Evolutionary conservation across 2,797 vertebrate species (phyloP).

Genomic region (Chiroxiphia lanceolata): DNA sequence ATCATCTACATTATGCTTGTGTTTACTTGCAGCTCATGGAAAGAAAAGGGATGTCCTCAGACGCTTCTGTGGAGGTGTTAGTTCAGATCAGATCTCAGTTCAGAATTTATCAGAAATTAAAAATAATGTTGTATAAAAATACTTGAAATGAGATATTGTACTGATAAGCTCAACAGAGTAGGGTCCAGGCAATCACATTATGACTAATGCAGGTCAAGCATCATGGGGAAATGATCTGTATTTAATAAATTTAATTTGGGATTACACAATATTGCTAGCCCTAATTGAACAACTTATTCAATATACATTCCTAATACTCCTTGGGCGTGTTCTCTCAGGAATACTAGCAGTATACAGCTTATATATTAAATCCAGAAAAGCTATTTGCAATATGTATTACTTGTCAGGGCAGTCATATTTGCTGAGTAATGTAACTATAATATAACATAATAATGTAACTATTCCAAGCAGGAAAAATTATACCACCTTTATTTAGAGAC

Average conservation of each 20-base stretch:
- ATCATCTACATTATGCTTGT: neutral
- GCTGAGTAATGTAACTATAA: neutral
- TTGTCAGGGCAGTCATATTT: neutral
- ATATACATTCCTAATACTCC: neutral
- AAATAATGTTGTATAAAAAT: neutral
- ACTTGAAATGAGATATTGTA: neutral
- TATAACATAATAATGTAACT: neutral
- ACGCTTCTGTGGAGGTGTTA: neutral
- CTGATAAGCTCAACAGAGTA: neutral
- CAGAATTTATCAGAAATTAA: neutral
- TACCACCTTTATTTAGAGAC: neutral
- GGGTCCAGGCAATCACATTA: neutral
- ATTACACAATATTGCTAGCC: neutral
- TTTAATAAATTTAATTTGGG: conserved; percentile 10
- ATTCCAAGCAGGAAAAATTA: neutral
- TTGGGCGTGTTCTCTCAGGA: neutral
- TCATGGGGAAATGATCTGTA: neutral
- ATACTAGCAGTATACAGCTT: neutral
- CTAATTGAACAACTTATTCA: neutral
- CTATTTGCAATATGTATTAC: neutral
- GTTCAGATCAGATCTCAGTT: neutral
- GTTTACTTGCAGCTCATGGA: neutral
- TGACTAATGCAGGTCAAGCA: conserved; percentile 8
- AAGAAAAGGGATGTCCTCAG: neutral
- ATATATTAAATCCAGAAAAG: neutral